Percentiles rank a stretch among this genome's conserved stretches.
These are phyloP conservation scores for Rosalia funebris DNA, from an alignment of 2,888 invertebrate genomes.

Conservation along the genomic window DNA sequence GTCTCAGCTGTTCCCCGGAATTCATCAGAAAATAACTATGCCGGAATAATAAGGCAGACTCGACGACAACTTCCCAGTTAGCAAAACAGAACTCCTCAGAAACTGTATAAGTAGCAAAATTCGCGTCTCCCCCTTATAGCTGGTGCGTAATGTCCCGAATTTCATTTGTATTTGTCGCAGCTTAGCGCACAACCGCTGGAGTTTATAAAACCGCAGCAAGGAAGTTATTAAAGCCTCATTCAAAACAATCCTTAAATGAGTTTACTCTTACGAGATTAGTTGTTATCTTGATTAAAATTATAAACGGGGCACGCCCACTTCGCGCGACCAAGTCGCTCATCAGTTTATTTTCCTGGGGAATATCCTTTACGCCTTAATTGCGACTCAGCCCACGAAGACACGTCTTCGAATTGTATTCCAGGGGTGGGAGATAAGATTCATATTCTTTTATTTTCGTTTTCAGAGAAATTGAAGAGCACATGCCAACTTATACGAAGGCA, in stretches of 20 bases:
- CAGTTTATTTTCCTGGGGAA: constrained; percentile 12
- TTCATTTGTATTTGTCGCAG: constrained; percentile 15
- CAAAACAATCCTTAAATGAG: constrained; percentile 46
- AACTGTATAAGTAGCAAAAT: constrained; percentile 8
- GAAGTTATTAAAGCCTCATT: constrained; percentile 43
- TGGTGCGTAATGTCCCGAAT: constrained; percentile 2
- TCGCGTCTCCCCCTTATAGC: background rate
- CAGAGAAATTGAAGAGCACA: too few relatives aligned
- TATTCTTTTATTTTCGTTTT: too few relatives aligned
- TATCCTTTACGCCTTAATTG: constrained; percentile 6
- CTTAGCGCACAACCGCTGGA: constrained; percentile 28
- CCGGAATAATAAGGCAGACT: constrained; percentile 5
- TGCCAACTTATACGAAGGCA: too few relatives aligned
- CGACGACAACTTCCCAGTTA: constrained; percentile 16
- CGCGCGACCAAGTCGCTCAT: constrained; percentile 16
- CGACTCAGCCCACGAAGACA: background rate
- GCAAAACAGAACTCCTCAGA: constrained; percentile 13
- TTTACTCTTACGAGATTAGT: constrained; percentile 47
- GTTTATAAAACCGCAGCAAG: constrained; percentile 36
- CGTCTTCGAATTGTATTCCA: too few relatives aligned
- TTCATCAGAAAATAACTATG: constrained; percentile 8
- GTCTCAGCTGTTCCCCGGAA: constrained; percentile 5
- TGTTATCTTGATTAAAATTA: constrained; percentile 44
- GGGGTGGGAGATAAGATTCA: too few relatives aligned
- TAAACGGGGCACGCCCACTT: constrained; percentile 21